Conservation (phyloP, 2,113 vertebrate genomes). For the Cyprichromis sp. region DNA sequence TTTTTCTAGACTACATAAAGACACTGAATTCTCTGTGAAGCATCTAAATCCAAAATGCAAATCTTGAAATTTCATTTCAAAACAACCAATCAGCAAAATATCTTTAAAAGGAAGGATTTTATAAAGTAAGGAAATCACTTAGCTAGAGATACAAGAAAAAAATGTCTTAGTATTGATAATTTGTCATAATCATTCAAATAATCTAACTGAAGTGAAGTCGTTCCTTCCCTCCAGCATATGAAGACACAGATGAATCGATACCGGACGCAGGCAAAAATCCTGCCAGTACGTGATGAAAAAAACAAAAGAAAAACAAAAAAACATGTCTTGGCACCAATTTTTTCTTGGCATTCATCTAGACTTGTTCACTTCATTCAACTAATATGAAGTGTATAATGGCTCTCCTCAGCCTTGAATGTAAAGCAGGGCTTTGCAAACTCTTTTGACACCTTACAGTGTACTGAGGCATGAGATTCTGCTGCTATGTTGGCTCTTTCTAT, state of each 20-base stretch:
- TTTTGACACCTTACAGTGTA: constrained; percentile 4
- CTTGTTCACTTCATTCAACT: constrained; percentile 41
- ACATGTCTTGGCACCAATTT: neutral
- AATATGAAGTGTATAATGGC: constrained; percentile 13
- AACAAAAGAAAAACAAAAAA: neutral
- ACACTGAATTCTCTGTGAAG: neutral
- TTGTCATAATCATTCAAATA: neutral
- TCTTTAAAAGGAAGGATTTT: neutral
- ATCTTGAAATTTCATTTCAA: neutral
- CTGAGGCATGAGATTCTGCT: constrained; percentile 15
- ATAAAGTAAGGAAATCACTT: neutral
- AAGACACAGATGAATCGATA: neutral
- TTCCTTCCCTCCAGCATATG: neutral
- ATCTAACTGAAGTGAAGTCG: neutral
- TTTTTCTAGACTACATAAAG: neutral
- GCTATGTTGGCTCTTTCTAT: neutral
- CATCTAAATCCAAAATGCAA: neutral
- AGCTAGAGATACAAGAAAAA: neutral
- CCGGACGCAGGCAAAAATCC: neutral
- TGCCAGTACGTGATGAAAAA: neutral
- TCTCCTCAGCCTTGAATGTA: constrained; percentile 35
- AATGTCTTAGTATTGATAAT: neutral
- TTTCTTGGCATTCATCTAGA: constrained; percentile 19
- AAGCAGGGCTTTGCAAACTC: constrained; percentile 15
- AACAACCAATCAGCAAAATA: neutral